Conservation (phyloP, 2,888 invertebrate species). For the Xiphydria camelus region DNA sequence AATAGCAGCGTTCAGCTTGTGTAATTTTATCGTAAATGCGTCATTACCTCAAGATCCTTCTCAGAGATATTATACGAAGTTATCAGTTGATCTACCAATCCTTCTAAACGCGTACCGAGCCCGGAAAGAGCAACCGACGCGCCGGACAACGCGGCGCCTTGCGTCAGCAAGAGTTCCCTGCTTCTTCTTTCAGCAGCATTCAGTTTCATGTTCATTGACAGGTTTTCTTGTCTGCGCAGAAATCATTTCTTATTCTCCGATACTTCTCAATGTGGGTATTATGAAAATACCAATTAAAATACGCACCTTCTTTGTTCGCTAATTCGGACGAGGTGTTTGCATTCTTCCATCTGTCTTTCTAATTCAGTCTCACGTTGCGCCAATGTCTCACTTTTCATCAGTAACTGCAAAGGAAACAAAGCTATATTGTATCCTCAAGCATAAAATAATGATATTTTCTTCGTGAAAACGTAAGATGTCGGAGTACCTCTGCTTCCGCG, state of each 20-base stretch:
- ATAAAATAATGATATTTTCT: conserved; percentile 1
- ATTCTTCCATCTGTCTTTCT: conserved; percentile 72
- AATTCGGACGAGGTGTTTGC: conserved; percentile 75
- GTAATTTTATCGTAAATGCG: neutral
- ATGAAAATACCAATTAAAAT: neutral
- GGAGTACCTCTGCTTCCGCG: conserved; percentile 67
- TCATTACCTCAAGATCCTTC: conserved; percentile 70
- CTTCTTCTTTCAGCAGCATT: conserved; percentile 67
- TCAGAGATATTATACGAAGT: conserved; percentile 75
- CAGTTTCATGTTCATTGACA: conserved; percentile 68
- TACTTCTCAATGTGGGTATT: neutral
- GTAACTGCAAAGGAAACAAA: conserved; percentile 37
- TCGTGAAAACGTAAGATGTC: neutral
- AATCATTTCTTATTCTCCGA: too few relatives aligned
- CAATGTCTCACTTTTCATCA: conserved; percentile 51
- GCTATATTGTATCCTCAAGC: too few relatives aligned
- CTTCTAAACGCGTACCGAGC: conserved; percentile 70
- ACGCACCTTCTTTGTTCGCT: conserved; percentile 76
- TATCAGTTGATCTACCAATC: conserved; percentile 73
- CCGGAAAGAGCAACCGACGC: conserved; percentile 72
- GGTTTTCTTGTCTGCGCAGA: conserved; percentile 65
- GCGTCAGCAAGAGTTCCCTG: conserved; percentile 68
- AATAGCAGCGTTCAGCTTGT: neutral
- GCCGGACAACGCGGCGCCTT: conserved; percentile 71
- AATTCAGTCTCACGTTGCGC: conserved; percentile 63